A percentile compares a stretch with the other conserved stretches of the same genome.
These are phyloP conservation scores for Syritta pipiens DNA, from an alignment of 2,888 invertebrate species.

Conservation along the genomic window DNA sequence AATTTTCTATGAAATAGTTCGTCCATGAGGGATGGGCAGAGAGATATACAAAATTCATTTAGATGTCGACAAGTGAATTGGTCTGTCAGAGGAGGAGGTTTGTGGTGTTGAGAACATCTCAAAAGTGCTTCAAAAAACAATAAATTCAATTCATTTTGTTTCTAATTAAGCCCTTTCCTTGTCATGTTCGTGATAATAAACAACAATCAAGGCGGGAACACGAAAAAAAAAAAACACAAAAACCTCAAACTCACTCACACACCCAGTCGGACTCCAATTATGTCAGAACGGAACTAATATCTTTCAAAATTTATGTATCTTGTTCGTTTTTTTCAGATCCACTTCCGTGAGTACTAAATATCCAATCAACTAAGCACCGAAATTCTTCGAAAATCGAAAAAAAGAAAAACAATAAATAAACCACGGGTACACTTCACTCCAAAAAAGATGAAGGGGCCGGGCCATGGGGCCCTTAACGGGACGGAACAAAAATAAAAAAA, in stretches of 20 bases:
- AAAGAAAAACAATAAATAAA: background rate
- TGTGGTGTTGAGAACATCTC: no score
- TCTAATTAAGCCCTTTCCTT: no score
- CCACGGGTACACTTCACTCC: background rate
- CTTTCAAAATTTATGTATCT: conserved; percentile 35
- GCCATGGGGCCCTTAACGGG: no score
- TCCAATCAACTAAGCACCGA: conserved; percentile 23
- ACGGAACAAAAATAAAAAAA: background rate
- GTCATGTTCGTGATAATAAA: no score
- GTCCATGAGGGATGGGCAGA: no score
- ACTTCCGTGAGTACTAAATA: conserved; percentile 23
- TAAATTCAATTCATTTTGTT: no score
- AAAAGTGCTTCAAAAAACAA: no score
- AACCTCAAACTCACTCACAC: background rate
- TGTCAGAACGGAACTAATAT: conserved; percentile 23
- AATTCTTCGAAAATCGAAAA: background rate
- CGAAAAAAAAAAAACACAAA: background rate
- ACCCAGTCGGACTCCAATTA: background rate
- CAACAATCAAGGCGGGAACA: conserved; percentile 26
- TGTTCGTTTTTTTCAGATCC: background rate
- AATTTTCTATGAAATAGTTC: no score
- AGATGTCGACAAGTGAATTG: no score
- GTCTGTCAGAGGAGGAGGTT: no score
- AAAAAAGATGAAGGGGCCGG: background rate
- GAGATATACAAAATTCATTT: no score